These are phyloP conservation scores for Sarcophaga peregrina DNA, from an alignment of 1,140 invertebrate genomes.

Conservation along the genomic window DNA sequence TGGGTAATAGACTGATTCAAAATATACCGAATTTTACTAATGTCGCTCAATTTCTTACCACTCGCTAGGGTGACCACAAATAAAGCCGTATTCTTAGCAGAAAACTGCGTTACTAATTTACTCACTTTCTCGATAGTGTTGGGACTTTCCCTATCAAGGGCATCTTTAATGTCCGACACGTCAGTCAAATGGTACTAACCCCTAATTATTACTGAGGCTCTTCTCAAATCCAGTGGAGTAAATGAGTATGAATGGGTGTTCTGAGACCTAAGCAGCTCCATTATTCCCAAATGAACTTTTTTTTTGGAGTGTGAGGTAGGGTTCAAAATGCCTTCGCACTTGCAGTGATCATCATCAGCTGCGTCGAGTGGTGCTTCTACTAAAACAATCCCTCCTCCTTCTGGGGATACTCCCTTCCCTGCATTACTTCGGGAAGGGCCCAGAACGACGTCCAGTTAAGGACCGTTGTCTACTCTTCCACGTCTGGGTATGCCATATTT, in stretches of 20 bases:
- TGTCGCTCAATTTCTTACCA: not conserved
- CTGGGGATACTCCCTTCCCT: too few species aligned
- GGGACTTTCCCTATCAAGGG: not conserved
- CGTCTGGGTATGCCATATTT: too few species aligned
- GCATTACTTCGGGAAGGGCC: too few species aligned
- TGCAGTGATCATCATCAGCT: too few species aligned
- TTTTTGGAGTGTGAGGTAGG: too few species aligned
- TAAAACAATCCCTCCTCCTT: too few species aligned
- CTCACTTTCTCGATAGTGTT: not conserved
- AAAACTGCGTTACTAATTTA: not conserved
- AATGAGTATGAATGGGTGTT: not conserved
- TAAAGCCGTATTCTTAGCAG: conserved; percentile 9
- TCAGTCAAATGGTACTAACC: not conserved
- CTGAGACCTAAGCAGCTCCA: not conserved
- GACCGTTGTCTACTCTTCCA: too few species aligned
- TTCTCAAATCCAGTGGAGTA: conserved; percentile 6
- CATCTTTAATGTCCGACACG: not conserved
- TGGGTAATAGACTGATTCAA: not conserved
- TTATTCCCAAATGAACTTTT: not conserved
- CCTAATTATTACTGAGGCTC: not conserved
- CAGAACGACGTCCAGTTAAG: too few species aligned
- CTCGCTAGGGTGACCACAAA: not conserved
- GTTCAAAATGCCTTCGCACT: too few species aligned
- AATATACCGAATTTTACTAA: not conserved
- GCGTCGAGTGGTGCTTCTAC: too few species aligned